Percentiles rank a stretch among this genome's conserved stretches.
These are phyloP conservation scores for Drosophila athabasca DNA, from an alignment of 1,140 invertebrate genomes.

Conservation along the genomic window DNA sequence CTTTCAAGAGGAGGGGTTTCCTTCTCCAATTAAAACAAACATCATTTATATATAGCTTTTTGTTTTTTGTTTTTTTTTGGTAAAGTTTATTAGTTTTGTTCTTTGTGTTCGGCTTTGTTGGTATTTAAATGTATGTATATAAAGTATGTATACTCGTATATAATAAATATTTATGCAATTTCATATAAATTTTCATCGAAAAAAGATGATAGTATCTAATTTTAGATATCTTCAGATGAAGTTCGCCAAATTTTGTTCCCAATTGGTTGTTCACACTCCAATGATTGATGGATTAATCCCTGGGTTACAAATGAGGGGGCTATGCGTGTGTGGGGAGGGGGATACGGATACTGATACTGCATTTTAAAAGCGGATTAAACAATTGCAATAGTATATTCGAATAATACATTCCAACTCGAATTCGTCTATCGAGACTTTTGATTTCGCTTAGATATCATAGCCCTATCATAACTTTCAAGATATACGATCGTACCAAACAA, in stretches of 20 bases:
- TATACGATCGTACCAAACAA: slow-evolving; percentile 17
- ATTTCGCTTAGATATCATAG: slow-evolving; percentile 15
- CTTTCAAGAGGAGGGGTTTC: too few relatives aligned
- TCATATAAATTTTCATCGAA: slow-evolving; percentile 34
- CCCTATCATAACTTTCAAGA: slow-evolving; percentile 27
- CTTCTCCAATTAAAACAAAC: too few relatives aligned
- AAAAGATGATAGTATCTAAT: slow-evolving; percentile 33
- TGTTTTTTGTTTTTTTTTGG: slow-evolving; percentile 15
- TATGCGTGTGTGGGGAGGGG: too few relatives aligned
- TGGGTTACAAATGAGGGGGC: too few relatives aligned
- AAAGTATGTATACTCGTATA: slow-evolving; percentile 40
- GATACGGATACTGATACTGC: background rate
- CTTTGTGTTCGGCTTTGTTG: slow-evolving; percentile 35
- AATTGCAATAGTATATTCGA: slow-evolving; percentile 6
- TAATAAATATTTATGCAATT: slow-evolving; percentile 45
- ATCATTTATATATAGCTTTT: background rate
- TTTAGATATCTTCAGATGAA: slow-evolving; percentile 23
- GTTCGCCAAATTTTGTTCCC: slow-evolving; percentile 32
- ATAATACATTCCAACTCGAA: slow-evolving; percentile 13
- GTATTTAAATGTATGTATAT: slow-evolving; percentile 42
- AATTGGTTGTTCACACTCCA: slow-evolving; percentile 3
- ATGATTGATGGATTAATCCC: slow-evolving; percentile 15
- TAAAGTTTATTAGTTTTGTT: slow-evolving; percentile 44
- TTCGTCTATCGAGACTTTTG: slow-evolving; percentile 13
- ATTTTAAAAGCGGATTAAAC: slow-evolving; percentile 30